A percentile compares a stretch with the other conserved stretches of the same genome.
phyloP scores from a whole-genome alignment of 2,888 invertebrate genomes.

The Sycophila texana region DNA sequence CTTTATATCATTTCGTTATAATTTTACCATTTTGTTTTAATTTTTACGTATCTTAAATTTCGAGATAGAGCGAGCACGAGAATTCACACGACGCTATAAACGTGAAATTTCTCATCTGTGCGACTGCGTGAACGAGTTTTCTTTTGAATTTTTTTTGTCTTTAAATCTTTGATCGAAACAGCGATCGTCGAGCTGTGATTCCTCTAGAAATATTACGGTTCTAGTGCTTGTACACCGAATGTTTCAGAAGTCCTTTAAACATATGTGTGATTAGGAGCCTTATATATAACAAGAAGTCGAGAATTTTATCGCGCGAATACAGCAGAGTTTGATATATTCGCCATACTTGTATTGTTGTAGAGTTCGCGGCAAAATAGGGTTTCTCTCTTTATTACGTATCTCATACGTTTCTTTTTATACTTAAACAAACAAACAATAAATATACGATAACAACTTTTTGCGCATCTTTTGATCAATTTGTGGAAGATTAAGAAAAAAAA shows the following conservation, averaged over 20 bases:
- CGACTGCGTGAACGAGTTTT: conserved; percentile 17
- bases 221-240: conserved; percentile 57
- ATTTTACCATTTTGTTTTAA: conserved; percentile 13
- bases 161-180: conserved; percentile 53
- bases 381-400: not conserved
- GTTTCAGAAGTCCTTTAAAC: conserved; percentile 47
- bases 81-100: conserved; percentile 46
- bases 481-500: conserved; percentile 4
- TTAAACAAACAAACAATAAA: conserved; percentile 16
- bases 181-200: conserved; percentile 61
- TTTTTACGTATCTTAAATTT: not conserved
- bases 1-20: conserved; percentile 59
- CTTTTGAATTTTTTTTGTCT: not conserved
- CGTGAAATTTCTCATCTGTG: conserved; percentile 30
- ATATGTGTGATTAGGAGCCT: conserved; percentile 52
- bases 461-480: conserved; percentile 52
- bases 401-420: conserved; percentile 48
- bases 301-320: conserved; percentile 12
- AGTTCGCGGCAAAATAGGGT: conserved; percentile 22
- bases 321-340: conserved; percentile 52
- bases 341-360: conserved; percentile 46
- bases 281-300: conserved; percentile 14
- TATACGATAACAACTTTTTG: conserved; percentile 16
- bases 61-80: conserved; percentile 19
- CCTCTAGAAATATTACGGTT: conserved; percentile 56